Evolutionary conservation across 2,888 invertebrate genomes (phyloP).

Genomic region (Microctonus brassicae): DNA sequence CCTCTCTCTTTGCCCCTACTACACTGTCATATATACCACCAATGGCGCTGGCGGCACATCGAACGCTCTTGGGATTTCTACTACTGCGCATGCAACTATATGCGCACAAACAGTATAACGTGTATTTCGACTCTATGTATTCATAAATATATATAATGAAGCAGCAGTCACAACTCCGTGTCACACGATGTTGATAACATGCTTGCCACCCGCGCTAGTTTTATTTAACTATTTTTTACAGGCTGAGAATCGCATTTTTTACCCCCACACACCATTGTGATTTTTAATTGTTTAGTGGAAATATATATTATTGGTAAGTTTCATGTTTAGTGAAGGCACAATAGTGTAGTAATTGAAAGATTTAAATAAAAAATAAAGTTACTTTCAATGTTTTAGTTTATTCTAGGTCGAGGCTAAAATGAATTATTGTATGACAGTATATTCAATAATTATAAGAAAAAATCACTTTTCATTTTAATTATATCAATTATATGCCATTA

Average conservation of each 20-base stretch:
- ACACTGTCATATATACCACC: too few species aligned
- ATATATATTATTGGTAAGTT: background rate
- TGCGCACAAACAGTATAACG: constrained; percentile 6
- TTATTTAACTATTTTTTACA: background rate
- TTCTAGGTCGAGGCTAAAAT: background rate
- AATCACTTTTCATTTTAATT: background rate
- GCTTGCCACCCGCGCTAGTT: constrained; percentile 6
- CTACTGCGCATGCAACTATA: constrained; percentile 15
- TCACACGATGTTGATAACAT: constrained; percentile 39
- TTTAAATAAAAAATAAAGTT: background rate
- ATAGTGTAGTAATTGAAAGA: background rate
- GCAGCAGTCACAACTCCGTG: constrained; percentile 33
- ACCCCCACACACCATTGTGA: background rate
- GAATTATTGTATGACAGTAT: background rate
- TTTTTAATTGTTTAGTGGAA: constrained; percentile 33
- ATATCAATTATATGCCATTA: background rate
- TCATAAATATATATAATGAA: constrained; percentile 7
- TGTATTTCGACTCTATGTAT: background rate
- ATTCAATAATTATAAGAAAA: background rate
- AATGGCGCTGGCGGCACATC: background rate
- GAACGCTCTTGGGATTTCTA: constrained; percentile 17
- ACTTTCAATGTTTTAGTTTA: background rate
- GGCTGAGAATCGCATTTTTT: constrained; percentile 34
- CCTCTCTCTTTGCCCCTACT: background rate
- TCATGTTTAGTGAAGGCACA: too few species aligned